A percentile compares a stretch with the other conserved stretches of the same genome.
Conservation (phyloP, 2,797 vertebrate species). For the Phrynocephalus guinanensis region DNA sequence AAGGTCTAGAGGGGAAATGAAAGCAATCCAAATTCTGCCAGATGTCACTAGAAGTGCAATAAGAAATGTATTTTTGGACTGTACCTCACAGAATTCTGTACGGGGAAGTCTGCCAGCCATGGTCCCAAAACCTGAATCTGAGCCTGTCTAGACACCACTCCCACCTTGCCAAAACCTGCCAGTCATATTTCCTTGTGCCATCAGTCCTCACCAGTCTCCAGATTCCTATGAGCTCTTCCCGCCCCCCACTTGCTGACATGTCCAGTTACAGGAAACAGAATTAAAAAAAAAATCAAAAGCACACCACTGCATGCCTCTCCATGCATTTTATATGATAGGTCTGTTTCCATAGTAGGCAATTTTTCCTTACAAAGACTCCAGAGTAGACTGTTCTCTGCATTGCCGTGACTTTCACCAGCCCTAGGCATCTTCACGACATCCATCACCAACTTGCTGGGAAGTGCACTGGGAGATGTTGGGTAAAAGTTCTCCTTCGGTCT, state of each 20-base stretch:
- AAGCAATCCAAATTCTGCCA: not conserved
- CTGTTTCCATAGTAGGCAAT: slow-evolving; percentile 26
- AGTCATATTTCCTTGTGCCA: not conserved
- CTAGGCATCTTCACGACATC: slow-evolving; percentile 13
- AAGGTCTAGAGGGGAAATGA: too few relatives aligned
- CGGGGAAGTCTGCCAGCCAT: too few relatives aligned
- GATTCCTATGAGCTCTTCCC: not conserved
- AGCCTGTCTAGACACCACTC: not conserved
- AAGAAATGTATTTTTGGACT: too few relatives aligned
- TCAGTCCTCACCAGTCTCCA: not conserved
- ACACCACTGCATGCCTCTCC: not conserved
- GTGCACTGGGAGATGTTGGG: slow-evolving; percentile 11
- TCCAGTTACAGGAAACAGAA: not conserved
- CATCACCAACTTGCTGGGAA: slow-evolving; percentile 25
- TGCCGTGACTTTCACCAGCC: not conserved
- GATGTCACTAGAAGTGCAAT: not conserved
- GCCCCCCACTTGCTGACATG: not conserved
- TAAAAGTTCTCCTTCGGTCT: slow-evolving; percentile 14
- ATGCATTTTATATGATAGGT: not conserved
- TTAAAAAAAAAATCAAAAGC: slow-evolving; percentile 31
- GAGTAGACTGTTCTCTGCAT: not conserved
- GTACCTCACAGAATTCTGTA: too few relatives aligned
- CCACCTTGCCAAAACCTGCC: not conserved
- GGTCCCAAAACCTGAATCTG: not conserved
- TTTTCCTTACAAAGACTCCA: not conserved